Evolutionary conservation across 2,888 invertebrate genomes (phyloP).

Genomic region (Nymphalis polychloros): DNA sequence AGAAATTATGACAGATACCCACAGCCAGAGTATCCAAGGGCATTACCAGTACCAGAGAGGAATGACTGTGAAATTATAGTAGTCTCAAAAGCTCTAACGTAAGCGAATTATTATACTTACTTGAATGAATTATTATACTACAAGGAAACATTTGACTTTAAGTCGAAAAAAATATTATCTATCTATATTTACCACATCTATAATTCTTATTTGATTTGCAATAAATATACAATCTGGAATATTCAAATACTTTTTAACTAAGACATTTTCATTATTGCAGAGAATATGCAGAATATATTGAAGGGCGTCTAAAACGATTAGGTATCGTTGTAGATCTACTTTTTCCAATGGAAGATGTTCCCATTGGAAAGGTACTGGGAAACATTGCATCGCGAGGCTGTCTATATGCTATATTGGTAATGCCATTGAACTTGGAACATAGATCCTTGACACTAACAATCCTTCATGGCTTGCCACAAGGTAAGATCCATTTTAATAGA

Average conservation of each 20-base stretch:
- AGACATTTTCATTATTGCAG: constrained; percentile 63
- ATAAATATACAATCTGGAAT: too few species aligned
- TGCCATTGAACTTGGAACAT: constrained; percentile 92
- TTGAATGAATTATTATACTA: too few species aligned
- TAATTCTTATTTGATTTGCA: too few species aligned
- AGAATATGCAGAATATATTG: constrained; percentile 94
- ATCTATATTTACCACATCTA: too few species aligned
- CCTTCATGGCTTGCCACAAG: constrained; percentile 94
- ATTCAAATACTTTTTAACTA: not conserved
- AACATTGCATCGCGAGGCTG: constrained; percentile 94
- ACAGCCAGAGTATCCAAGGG: constrained; percentile 63
- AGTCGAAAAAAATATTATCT: not conserved
- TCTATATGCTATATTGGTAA: constrained; percentile 93
- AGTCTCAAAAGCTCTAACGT: constrained; percentile 91
- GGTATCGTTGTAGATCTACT: constrained; percentile 92
- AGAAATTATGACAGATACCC: constrained; percentile 63
- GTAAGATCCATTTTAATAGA: constrained; percentile 64
- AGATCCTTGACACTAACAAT: constrained; percentile 94
- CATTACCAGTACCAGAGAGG: constrained; percentile 80
- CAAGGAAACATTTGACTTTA: not conserved
- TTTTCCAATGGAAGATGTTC: constrained; percentile 95
- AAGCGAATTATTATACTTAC: constrained; percentile 72
- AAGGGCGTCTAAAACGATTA: constrained; percentile 88
- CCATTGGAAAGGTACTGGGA: constrained; percentile 88
- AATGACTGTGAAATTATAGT: constrained; percentile 97